Evolutionary conservation across 2,888 invertebrate species (phyloP).

Genomic region (Anorthoa munda): DNA sequence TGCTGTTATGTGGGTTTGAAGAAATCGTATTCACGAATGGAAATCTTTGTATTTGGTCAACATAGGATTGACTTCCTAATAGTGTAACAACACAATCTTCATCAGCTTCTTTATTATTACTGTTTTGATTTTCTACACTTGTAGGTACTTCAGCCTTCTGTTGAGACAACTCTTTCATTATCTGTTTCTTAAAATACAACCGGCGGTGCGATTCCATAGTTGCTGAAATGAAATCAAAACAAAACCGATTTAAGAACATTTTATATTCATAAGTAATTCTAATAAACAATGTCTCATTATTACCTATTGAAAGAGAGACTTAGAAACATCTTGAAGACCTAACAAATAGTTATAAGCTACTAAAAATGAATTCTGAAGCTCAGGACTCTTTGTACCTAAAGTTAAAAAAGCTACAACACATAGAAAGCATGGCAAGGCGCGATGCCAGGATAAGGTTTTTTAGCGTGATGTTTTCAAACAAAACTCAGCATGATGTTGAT

Average conservation of each 20-base stretch:
- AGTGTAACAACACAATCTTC: constrained; percentile 8
- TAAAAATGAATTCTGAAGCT: too few relatives aligned
- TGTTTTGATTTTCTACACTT: constrained; percentile 3
- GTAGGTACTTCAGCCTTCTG: constrained; percentile 13
- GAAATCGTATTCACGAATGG: constrained; percentile 9
- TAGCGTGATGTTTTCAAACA: too few relatives aligned
- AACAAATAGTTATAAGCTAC: not conserved
- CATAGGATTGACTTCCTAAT: constrained; percentile 17
- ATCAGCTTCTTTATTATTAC: constrained; percentile 1
- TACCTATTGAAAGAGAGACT: not conserved
- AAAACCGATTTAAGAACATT: constrained; percentile 7
- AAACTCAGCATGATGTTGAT: too few relatives aligned
- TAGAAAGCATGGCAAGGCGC: too few relatives aligned
- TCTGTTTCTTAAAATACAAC: constrained; percentile 25
- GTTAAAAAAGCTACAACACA: too few relatives aligned
- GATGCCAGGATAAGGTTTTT: too few relatives aligned
- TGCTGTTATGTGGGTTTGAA: not conserved
- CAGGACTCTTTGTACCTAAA: too few relatives aligned
- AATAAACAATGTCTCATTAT: not conserved
- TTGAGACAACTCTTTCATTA: constrained; percentile 21
- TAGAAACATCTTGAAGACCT: not conserved
- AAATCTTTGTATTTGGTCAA: constrained; percentile 1
- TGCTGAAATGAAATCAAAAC: constrained; percentile 6
- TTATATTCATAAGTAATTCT: constrained; percentile 4
- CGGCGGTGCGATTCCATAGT: constrained; percentile 23